These are phyloP conservation scores for Diprion similis DNA, from an alignment of 1,140 invertebrate species.

Conservation along the genomic window DNA sequence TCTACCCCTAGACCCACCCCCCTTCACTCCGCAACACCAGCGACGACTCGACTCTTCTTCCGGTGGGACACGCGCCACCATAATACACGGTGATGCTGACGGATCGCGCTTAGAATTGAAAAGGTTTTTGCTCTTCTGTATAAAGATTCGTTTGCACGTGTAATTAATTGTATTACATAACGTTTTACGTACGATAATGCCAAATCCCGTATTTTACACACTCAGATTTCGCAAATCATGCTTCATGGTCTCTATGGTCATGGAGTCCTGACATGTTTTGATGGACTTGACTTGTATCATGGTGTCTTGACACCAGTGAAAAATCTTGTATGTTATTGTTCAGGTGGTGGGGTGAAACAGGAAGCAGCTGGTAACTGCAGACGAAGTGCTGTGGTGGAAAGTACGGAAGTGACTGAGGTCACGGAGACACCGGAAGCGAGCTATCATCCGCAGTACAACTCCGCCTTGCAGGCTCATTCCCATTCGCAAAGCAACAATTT, in stretches of 20 bases:
- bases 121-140: not conserved
- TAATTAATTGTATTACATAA: no score
- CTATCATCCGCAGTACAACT: slow-evolving; percentile 37
- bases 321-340: no score
- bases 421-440: slow-evolving; percentile 17
- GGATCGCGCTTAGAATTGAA: not conserved
- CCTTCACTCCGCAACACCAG: slow-evolving; percentile 32
- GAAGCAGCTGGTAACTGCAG: slow-evolving; percentile 37
- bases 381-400: slow-evolving; percentile 19
- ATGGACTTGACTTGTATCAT: no score
- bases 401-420: not conserved
- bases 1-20: slow-evolving; percentile 24
- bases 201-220: no score
- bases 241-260: no score
- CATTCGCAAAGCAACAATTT: slow-evolving; percentile 34
- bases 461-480: slow-evolving; percentile 18
- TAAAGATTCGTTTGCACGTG: no score
- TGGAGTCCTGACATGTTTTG: no score
- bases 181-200: no score
- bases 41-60: slow-evolving; percentile 49
- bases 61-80: slow-evolving; percentile 43
- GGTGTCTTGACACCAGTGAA: no score
- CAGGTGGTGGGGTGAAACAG: slow-evolving; percentile 41
- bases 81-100: not conserved
- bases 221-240: no score